Percentiles rank a stretch among this genome's conserved stretches.
These are phyloP conservation scores for Noctilio leporinus DNA, from an alignment of 2,113 vertebrate genomes.

Conservation along the genomic window DNA sequence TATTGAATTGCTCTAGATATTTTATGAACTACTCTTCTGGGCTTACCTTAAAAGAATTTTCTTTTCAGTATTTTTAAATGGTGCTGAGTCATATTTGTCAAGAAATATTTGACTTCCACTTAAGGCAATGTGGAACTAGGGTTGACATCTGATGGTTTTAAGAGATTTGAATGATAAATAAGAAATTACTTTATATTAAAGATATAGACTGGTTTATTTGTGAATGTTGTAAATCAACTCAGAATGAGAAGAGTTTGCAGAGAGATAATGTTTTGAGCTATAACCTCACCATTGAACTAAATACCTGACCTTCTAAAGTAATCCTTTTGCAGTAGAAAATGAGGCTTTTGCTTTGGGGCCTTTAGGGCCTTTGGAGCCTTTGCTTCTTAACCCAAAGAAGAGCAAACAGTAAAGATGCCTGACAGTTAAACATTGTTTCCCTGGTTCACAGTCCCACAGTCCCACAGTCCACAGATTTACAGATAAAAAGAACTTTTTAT, in stretches of 20 bases:
- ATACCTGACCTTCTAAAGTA: background rate
- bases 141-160: background rate
- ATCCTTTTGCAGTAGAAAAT: background rate
- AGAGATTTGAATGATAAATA: background rate
- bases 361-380: background rate
- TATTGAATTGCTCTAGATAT: background rate
- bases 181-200: background rate
- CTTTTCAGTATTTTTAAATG: background rate
- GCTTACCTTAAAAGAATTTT: background rate
- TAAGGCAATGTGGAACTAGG: background rate
- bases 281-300: background rate
- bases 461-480: background rate
- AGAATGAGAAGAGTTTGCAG: background rate
- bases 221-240: background rate
- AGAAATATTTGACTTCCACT: background rate
- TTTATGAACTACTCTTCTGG: background rate
- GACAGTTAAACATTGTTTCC: background rate
- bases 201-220: background rate
- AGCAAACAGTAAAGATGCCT: background rate
- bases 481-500: background rate
- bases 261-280: background rate
- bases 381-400: background rate
- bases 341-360: background rate
- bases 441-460: background rate
- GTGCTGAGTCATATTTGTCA: background rate